Percentiles rank a stretch among this genome's conserved stretches.
Conservation (phyloP, 1,140 invertebrate species). For the Idris sp. region DNA sequence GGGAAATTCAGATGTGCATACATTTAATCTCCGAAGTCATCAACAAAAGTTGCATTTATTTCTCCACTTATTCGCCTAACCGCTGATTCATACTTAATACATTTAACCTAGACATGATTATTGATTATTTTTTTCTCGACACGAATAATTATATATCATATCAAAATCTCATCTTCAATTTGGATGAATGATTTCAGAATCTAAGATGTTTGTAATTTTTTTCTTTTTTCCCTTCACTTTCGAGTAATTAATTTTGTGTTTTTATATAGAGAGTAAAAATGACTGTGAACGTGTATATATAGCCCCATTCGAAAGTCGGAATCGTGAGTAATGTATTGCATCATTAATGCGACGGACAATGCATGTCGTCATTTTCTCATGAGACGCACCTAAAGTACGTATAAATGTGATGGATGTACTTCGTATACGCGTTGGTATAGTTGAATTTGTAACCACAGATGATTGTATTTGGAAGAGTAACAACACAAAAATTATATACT, state of each 20-base stretch:
- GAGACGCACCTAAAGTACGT: constrained; percentile 46
- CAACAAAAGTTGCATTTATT: constrained; percentile 28
- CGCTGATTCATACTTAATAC: constrained; percentile 48
- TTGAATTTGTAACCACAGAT: too few species aligned
- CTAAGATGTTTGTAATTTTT: too few species aligned
- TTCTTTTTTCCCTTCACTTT: too few species aligned
- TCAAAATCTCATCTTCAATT: background rate
- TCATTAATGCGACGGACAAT: constrained; percentile 47
- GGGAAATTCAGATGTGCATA: constrained; percentile 51
- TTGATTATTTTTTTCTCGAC: constrained; percentile 36
- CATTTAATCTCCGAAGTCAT: constrained; percentile 43
- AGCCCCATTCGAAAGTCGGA: constrained; percentile 27
- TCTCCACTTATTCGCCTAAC: constrained; percentile 11
- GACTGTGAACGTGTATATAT: constrained; percentile 8
- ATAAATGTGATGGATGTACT: constrained; percentile 37
- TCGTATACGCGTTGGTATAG: constrained; percentile 7
- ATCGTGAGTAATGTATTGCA: constrained; percentile 46
- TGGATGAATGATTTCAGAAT: too few species aligned
- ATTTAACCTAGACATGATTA: constrained; percentile 51
- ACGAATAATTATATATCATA: constrained; percentile 19
- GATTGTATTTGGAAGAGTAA: too few species aligned
- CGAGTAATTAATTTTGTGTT: background rate
- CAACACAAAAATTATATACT: too few species aligned
- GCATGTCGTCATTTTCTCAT: constrained; percentile 49
- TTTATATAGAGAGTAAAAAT: constrained; percentile 19